phyloP scores from a whole-genome alignment of 2,797 vertebrate species.

The Erethizon dorsatum region DNA sequence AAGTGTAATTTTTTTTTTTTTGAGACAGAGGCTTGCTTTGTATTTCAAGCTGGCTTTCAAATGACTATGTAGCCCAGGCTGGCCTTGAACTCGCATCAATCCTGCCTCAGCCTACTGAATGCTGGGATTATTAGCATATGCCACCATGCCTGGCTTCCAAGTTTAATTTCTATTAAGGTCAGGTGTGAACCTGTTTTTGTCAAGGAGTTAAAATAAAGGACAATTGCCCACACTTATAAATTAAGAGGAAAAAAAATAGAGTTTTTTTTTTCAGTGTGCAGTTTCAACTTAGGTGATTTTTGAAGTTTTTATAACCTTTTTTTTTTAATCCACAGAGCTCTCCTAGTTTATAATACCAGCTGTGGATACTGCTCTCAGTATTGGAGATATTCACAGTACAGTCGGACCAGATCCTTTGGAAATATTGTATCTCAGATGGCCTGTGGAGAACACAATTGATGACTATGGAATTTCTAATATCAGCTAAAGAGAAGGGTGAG shows the following conservation, averaged over 20 bases:
- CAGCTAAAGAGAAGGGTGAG: constrained; percentile 71
- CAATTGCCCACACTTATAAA: not conserved
- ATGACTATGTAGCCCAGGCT: not conserved
- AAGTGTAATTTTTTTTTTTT: not conserved
- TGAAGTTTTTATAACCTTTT: constrained; percentile 69
- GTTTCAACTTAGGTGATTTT: constrained; percentile 65
- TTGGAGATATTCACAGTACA: constrained; percentile 62
- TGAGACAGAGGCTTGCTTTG: not conserved
- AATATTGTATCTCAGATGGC: constrained; percentile 66
- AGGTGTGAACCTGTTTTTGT: constrained; percentile 34
- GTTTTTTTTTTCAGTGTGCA: constrained; percentile 12
- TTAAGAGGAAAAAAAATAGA: constrained; percentile 4
- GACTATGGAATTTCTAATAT: constrained; percentile 62
- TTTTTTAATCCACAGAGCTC: constrained; percentile 73
- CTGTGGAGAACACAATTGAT: constrained; percentile 68
- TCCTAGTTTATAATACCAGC: constrained; percentile 65
- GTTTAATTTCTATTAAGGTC: constrained; percentile 62
- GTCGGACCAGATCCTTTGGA: constrained; percentile 62
- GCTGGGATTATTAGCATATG: not conserved
- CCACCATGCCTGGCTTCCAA: not conserved
- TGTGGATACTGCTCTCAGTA: constrained; percentile 62
- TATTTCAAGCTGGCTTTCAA: not conserved
- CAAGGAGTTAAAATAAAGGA: constrained; percentile 67
- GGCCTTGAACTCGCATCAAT: not conserved
- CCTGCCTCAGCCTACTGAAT: not conserved